Evolutionary conservation across 2,113 vertebrate species (phyloP).

Genomic region (Dipodomys spectabilis): DNA sequence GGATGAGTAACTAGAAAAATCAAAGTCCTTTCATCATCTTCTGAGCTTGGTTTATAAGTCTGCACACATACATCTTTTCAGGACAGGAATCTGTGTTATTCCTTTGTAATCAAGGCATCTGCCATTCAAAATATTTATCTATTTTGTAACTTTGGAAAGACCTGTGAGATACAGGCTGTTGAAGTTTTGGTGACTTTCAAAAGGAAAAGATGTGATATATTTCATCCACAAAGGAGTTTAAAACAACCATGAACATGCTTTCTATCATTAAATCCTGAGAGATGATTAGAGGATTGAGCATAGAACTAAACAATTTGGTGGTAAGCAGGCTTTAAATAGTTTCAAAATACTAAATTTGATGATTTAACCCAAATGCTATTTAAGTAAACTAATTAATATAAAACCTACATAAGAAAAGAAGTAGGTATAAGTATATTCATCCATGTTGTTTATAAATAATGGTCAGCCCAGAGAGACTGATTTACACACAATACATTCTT

Average conservation of each 20-base stretch:
- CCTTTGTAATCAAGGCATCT: not conserved
- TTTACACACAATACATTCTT: conserved; percentile 65
- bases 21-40: conserved; percentile 13
- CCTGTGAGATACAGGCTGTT: not conserved
- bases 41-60: not conserved
- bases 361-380: conserved; percentile 16
- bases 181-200: not conserved
- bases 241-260: not conserved
- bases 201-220: conserved; percentile 21
- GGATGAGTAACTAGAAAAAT: conserved; percentile 5
- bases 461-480: conserved; percentile 9
- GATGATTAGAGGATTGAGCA: not conserved
- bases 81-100: conserved; percentile 11
- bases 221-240: conserved; percentile 3
- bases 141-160: not conserved
- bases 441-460: conserved; percentile 66
- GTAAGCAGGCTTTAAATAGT: conserved; percentile 36
- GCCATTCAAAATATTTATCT: conserved; percentile 25
- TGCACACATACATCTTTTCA: not conserved
- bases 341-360: conserved; percentile 47
- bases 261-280: conserved; percentile 9
- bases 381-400: conserved; percentile 63
- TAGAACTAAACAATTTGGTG: conserved; percentile 24
- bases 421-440: not conserved
- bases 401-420: conserved; percentile 55